These are phyloP conservation scores for Herpailurus yagouaroundi DNA, from an alignment of 2,113 vertebrate genomes.

Conservation along the genomic window DNA sequence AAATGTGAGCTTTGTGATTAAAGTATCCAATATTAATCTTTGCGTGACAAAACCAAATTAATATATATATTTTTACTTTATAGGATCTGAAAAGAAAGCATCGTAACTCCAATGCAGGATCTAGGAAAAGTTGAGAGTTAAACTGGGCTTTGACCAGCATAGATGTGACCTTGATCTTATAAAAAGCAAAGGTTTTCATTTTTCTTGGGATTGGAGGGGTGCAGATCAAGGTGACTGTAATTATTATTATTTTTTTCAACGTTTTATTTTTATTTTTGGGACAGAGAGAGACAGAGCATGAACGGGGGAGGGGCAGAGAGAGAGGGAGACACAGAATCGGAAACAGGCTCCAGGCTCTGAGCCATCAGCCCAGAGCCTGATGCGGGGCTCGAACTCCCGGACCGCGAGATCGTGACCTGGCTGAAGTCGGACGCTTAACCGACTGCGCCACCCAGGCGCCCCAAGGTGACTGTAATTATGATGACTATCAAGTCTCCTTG, in stretches of 20 bases:
- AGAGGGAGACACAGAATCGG: no score
- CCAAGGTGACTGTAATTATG: background rate
- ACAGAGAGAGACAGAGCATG: no score
- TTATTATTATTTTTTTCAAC: no score
- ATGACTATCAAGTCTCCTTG: background rate
- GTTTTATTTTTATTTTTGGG: no score
- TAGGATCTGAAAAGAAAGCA: background rate
- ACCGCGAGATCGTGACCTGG: no score
- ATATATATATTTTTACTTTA: background rate
- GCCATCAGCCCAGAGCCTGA: no score
- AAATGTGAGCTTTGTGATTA: constrained; percentile 64
- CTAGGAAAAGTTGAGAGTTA: background rate
- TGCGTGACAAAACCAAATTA: constrained; percentile 6
- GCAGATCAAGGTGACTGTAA: background rate
- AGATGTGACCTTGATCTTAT: background rate
- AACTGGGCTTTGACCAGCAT: background rate
- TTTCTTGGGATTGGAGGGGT: background rate
- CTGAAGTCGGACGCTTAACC: no score
- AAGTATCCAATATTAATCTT: constrained; percentile 59
- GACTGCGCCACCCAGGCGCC: no score
- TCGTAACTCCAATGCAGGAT: background rate
- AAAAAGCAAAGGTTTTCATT: constrained; percentile 21
- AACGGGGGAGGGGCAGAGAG: no score
- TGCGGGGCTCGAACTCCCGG: no score
- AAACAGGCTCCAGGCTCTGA: no score